Base-by-base conservation (phyloP, 2,113 vertebrate genomes). In the Megatriorchis doriae region DNA sequence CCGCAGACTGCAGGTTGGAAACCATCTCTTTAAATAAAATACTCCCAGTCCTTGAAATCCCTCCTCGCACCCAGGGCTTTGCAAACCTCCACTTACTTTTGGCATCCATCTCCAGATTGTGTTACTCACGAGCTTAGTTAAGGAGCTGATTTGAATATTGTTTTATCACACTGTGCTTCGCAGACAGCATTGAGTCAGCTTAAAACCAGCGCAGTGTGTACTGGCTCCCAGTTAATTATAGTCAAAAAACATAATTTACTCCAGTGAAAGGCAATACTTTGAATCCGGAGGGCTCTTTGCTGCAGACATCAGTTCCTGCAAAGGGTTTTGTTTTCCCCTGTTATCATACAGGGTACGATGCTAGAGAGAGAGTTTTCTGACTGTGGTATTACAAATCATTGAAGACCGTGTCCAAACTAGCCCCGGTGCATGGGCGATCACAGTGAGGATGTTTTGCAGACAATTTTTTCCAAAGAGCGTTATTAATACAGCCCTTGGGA, bases 161-260 rank as follows among this genome's bases (percentile, higher is more conserved):
- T 96, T 96, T 96, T 95, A 90, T 96, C 96, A 91, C 90, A 73
- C 92, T 93, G 87, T 75, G 82, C 90, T 94, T 94, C 47, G 12
- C 92, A 96, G 94, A 96, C 96, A 95, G 93, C 93, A 58, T 92
- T 95, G 96, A 97, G 94, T 97, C 95, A 96, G 96, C 96, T 93
- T 40, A 61, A 92, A 96, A 86, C 93, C 93, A 96, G 93, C 53
- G 8, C 90, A 88, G 90, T 94, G 92, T 92, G 79, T 86, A 70
- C 90, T 96, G 94, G 78, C 96, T 97, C 85, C 92, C 94, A 85
- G 93, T 96, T 97, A 96, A 96, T 96, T 95, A 96, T 83, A 95
- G 93, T 81, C 92, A 94, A 77, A 86, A 96, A 95, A 61, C 85
- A 88, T 77, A 70, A 93, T 96, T 97, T 92, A 83, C 90, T 95